These are phyloP conservation scores for Mixornis gularis DNA, from an alignment of 2,113 vertebrate species.

Conservation along the genomic window DNA sequence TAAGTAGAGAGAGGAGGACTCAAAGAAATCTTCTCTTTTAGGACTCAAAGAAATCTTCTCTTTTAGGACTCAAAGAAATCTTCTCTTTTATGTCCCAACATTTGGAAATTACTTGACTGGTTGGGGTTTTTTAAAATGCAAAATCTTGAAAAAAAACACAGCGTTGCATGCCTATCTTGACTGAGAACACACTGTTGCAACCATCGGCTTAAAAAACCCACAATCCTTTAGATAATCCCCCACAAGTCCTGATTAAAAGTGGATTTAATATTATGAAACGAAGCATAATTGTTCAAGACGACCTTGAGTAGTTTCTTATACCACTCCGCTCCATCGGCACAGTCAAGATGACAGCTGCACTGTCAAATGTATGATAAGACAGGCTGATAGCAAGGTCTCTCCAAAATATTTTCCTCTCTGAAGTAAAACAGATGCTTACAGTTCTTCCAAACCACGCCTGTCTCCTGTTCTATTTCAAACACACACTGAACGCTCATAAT, in stretches of 20 bases:
- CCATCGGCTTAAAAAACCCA: neutral
- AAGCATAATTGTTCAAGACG: neutral
- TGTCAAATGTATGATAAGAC: neutral
- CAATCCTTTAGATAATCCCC: neutral
- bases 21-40: neutral
- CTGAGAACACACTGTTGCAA: neutral
- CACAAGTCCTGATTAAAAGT: neutral
- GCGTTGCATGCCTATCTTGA: neutral
- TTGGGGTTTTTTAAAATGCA: neutral
- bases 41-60: too few relatives aligned
- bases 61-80: neutral
- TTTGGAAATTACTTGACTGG: neutral
- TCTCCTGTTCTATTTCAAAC: neutral
- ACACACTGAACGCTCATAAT: neutral
- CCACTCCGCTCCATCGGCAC: neutral
- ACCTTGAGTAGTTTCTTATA: neutral
- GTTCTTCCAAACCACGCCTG: neutral
- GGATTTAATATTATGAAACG: conserved; percentile 19
- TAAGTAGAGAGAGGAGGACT: neutral
- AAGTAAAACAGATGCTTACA: conserved; percentile 9
- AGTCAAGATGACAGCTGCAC: neutral
- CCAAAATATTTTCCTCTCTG: neutral
- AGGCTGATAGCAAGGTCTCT: neutral
- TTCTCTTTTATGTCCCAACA: neutral
- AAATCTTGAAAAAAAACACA: neutral